Percentiles rank a stretch among this genome's conserved stretches.
These are phyloP conservation scores for Cliona cf. orientalis DNA, from an alignment of 37 sponge, comb jelly and placozoan species.

Conservation along the genomic window DNA sequence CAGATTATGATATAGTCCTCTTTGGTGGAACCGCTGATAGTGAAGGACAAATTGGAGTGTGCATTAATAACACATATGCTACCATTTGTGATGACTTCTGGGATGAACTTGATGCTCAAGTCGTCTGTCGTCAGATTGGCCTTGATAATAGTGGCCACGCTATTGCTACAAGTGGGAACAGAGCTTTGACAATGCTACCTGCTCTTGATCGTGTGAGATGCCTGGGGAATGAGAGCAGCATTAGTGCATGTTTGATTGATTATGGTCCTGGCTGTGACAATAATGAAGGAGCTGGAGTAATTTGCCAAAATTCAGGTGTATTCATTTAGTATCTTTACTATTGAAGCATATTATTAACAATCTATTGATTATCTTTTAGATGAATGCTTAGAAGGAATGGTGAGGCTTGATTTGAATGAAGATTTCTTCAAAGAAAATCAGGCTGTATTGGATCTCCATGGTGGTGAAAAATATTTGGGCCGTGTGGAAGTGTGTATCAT, in stretches of 20 bases:
- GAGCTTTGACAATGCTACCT: too few relatives aligned
- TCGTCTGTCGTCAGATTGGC: constrained; percentile 21
- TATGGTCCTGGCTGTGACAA: constrained; percentile 35
- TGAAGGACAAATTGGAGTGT: constrained; percentile 21
- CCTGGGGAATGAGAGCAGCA: constrained; percentile 14
- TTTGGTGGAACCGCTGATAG: constrained; percentile 13
- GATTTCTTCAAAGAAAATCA: constrained; percentile 43
- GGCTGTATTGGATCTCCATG: too few relatives aligned
- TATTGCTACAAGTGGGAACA: too few relatives aligned
- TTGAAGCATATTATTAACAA: neutral
- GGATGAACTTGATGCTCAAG: constrained; percentile 31
- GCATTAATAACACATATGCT: constrained; percentile 29
- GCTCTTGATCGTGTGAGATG: too few relatives aligned
- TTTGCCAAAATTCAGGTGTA: constrained; percentile 20
- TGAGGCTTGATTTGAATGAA: constrained; percentile 14
- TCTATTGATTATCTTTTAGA: neutral
- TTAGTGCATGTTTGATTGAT: constrained; percentile 14
- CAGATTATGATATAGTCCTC: constrained; percentile 13
- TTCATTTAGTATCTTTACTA: neutral
- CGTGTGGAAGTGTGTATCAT: constrained; percentile 43
- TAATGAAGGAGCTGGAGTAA: constrained; percentile 37
- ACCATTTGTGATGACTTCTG: constrained; percentile 40
- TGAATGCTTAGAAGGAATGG: constrained; percentile 16
- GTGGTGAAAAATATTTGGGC: constrained; percentile 11
- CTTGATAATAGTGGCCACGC: neutral